phyloP scores from a whole-genome alignment of 2,888 invertebrate genomes.

The Nomada fabriciana region DNA sequence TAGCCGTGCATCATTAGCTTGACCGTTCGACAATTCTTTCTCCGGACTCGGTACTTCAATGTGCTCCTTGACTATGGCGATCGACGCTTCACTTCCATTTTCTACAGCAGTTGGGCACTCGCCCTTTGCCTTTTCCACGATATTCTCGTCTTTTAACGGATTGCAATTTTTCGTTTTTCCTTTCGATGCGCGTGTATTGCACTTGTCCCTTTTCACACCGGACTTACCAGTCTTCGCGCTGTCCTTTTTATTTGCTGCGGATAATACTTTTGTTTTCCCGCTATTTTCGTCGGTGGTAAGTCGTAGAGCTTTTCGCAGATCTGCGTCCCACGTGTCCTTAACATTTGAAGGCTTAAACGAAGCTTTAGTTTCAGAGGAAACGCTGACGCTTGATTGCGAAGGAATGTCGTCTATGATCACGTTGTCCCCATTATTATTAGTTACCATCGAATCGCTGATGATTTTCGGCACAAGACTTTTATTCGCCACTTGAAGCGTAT shows the following conservation, averaged over 20 bases:
- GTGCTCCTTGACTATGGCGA: background rate
- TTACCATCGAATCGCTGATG: constrained; percentile 79
- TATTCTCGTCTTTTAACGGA: background rate
- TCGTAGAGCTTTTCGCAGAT: constrained; percentile 75
- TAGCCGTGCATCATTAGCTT: too few species aligned
- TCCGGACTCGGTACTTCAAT: background rate
- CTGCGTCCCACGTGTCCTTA: constrained; percentile 80
- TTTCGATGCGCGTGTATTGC: constrained; percentile 16
- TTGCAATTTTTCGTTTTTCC: background rate
- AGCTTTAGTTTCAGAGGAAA: constrained; percentile 12
- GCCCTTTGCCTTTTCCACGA: background rate
- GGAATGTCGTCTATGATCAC: constrained; percentile 76
- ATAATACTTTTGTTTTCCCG: background rate
- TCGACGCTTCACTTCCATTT: background rate
- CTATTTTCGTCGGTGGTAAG: background rate
- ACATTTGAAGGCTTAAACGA: constrained; percentile 5
- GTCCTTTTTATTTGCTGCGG: background rate
- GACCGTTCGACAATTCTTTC: background rate
- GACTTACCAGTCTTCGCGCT: background rate
- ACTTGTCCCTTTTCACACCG: constrained; percentile 29
- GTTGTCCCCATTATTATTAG: constrained; percentile 75
- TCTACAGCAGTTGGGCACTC: background rate
- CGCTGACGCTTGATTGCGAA: constrained; percentile 47
- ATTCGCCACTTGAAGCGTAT: constrained; percentile 75
- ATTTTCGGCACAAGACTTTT: constrained; percentile 80